phyloP scores from a whole-genome alignment of 1,140 invertebrate species.

The Phymorhynchus buccinoides region DNA sequence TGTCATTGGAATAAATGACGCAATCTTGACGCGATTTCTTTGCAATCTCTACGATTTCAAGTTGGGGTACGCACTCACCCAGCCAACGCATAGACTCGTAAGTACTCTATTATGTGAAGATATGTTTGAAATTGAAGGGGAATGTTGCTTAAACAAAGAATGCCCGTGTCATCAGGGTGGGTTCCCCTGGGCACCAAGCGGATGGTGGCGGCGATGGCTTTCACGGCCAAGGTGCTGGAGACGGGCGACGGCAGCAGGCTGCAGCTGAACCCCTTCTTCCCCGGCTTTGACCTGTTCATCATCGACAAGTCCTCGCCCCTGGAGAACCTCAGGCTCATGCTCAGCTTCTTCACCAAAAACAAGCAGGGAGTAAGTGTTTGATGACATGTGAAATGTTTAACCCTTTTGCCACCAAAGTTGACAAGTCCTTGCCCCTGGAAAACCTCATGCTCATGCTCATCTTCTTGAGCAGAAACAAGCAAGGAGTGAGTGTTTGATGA shows the following conservation, averaged over 20 bases:
- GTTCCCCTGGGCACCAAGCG: neutral
- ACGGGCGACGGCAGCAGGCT: neutral
- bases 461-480: neutral
- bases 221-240: neutral
- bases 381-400: neutral
- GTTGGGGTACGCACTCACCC: no score
- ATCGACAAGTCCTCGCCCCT: neutral
- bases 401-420: no score
- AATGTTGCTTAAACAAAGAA: no score
- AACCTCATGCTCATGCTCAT: neutral
- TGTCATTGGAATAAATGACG: no score
- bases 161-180: neutral
- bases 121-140: no score
- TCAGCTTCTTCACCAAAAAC: neutral
- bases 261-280: neutral
- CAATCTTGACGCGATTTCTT: no score
- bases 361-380: neutral
- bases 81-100: no score
- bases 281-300: conserved; percentile 4
- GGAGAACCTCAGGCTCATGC: neutral
- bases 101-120: no score
- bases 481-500: neutral
- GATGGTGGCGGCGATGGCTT: neutral
- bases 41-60: no score
- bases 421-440: neutral